Conservation (phyloP, 2,888 invertebrate species). For the Polydrusus cervinus region DNA sequence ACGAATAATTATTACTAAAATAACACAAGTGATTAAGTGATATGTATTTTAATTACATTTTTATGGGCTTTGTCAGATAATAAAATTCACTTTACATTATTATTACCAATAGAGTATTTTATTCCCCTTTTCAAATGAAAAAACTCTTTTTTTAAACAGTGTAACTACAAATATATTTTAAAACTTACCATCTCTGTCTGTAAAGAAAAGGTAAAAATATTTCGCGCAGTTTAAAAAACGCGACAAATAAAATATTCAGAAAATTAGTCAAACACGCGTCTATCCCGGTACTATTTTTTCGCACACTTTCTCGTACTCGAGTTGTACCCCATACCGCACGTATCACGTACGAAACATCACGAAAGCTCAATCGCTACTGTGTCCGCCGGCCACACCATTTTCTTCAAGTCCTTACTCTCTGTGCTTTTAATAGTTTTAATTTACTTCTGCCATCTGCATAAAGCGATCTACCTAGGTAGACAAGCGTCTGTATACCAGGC, state of each 20-base stretch:
- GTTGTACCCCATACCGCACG: not conserved
- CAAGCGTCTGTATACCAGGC: too few species aligned
- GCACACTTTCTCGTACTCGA: not conserved
- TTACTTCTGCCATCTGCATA: constrained; percentile 20
- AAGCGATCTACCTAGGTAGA: constrained; percentile 24
- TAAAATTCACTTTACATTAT: too few species aligned
- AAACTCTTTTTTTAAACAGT: too few species aligned
- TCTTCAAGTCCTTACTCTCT: constrained; percentile 2
- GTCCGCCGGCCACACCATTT: constrained; percentile 23
- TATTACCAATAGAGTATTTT: too few species aligned
- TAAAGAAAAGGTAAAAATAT: not conserved
- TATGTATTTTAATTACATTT: not conserved
- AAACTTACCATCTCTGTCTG: too few species aligned
- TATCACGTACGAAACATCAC: not conserved
- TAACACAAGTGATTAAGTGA: not conserved
- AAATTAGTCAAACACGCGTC: not conserved
- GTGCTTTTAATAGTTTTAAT: constrained; percentile 4
- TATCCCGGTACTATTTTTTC: not conserved
- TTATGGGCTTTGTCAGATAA: not conserved
- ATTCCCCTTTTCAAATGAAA: too few species aligned
- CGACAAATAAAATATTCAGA: not conserved
- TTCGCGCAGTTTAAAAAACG: not conserved
- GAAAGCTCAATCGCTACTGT: constrained; percentile 4
- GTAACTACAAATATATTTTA: too few species aligned
- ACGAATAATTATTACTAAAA: constrained; percentile 3